A percentile compares a stretch with the other conserved stretches of the same genome.
Conservation (phyloP, 2,797 vertebrate species). For the Darevskia mixta region DNA sequence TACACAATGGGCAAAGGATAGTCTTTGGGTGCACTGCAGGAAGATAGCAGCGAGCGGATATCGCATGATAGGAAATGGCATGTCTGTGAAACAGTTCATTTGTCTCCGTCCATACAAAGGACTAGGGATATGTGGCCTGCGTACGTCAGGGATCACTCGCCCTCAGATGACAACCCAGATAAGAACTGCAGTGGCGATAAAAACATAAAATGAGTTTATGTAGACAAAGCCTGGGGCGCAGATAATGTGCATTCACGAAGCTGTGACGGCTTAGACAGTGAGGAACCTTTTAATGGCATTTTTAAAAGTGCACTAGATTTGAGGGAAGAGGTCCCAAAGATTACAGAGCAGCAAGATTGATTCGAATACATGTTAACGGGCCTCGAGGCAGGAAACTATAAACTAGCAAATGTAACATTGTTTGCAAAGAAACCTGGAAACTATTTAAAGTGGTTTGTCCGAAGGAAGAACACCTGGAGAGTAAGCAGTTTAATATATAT, state of each 20-base stretch:
- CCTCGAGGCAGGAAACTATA: slow-evolving; percentile 60
- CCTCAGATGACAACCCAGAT: slow-evolving; percentile 48
- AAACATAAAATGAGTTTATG: slow-evolving; percentile 42
- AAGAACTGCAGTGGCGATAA: slow-evolving; percentile 52
- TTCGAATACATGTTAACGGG: slow-evolving; percentile 40
- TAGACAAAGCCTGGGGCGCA: slow-evolving; percentile 13
- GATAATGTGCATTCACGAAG: neutral
- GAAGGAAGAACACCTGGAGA: slow-evolving; percentile 57
- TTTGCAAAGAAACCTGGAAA: slow-evolving; percentile 55
- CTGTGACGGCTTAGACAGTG: neutral
- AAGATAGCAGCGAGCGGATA: slow-evolving; percentile 47
- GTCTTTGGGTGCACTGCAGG: slow-evolving; percentile 45
- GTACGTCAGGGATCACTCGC: slow-evolving; percentile 37
- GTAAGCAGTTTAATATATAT: slow-evolving; percentile 4
- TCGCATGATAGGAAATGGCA: slow-evolving; percentile 56
- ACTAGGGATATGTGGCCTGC: slow-evolving; percentile 50
- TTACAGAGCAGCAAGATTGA: slow-evolving; percentile 48
- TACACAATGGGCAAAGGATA: slow-evolving; percentile 46
- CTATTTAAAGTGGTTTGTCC: slow-evolving; percentile 55
- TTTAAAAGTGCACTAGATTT: slow-evolving; percentile 43
- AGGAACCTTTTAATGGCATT: slow-evolving; percentile 30
- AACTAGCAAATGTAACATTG: slow-evolving; percentile 57
- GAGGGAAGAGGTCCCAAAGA: slow-evolving; percentile 42
- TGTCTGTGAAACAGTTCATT: slow-evolving; percentile 65
- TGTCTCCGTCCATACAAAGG: slow-evolving; percentile 62